These are phyloP conservation scores for Dendrolimus houi DNA, from an alignment of 2,888 invertebrate species.

Conservation along the genomic window DNA sequence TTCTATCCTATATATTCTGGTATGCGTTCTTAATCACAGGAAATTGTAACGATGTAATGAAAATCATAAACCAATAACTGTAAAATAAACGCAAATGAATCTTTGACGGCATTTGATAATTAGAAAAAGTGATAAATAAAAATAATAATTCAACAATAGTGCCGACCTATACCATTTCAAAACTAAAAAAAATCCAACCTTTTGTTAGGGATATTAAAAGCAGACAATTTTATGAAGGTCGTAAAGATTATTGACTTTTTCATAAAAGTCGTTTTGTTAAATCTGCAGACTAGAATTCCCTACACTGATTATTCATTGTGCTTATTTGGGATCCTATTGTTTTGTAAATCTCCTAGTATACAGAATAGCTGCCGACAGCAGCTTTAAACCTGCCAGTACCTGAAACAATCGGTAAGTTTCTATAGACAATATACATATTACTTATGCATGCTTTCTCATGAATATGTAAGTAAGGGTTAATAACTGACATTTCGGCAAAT, in stretches of 20 bases:
- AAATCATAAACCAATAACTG: no score
- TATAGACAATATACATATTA: no score
- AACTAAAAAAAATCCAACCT: no score
- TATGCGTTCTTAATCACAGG: no score
- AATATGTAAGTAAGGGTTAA: conserved; percentile 24
- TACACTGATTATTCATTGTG: conserved; percentile 11
- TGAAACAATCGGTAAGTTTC: conserved; percentile 17
- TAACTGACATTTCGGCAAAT: no score
- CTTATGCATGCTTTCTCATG: conserved; percentile 15
- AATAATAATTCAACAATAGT: conserved; percentile 20
- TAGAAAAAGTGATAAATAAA: no score
- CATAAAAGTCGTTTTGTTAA: conserved; percentile 32
- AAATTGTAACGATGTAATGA: no score
- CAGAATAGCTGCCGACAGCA: conserved; percentile 41
- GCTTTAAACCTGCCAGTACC: conserved; percentile 32
- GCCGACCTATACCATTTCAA: conserved; percentile 24
- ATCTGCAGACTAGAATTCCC: conserved; percentile 14
- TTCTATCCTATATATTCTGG: no score
- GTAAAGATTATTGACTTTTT: conserved; percentile 53
- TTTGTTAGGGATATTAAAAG: conserved; percentile 27
- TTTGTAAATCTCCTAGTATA: conserved; percentile 31
- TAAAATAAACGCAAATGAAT: no score
- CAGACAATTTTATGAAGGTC: conserved; percentile 31
- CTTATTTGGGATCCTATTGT: conserved; percentile 28
- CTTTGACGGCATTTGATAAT: no score